Percentiles rank a stretch among this genome's conserved stretches.
These are phyloP conservation scores for Lacanobia wlatinum DNA, from an alignment of 2,888 invertebrate species.

Conservation along the genomic window DNA sequence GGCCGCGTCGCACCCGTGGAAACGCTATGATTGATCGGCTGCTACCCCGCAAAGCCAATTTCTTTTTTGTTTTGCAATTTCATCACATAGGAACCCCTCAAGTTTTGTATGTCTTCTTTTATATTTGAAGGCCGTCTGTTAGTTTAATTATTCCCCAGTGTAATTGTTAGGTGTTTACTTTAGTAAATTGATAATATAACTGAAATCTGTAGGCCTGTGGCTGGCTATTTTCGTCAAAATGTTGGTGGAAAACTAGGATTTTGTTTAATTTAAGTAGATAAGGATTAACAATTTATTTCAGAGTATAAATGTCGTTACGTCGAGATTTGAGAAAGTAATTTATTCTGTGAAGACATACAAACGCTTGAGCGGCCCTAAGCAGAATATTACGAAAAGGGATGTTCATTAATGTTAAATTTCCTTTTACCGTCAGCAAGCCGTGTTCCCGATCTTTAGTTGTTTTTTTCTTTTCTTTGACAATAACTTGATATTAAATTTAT, in stretches of 20 bases:
- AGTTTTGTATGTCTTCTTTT: slow-evolving; percentile 47
- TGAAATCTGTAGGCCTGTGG: background rate
- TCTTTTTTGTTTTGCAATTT: slow-evolving; percentile 72
- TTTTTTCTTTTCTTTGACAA: slow-evolving; percentile 69
- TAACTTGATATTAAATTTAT: slow-evolving; percentile 62
- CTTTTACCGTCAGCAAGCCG: slow-evolving; percentile 69
- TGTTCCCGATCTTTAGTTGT: slow-evolving; percentile 59
- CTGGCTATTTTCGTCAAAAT: background rate
- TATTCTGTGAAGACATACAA: slow-evolving; percentile 61
- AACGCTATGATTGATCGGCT: slow-evolving; percentile 84
- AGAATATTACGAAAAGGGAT: slow-evolving; percentile 68
- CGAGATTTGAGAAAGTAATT: slow-evolving; percentile 60
- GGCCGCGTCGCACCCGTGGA: slow-evolving; percentile 77
- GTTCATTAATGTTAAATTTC: slow-evolving; percentile 73
- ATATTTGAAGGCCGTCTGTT: slow-evolving; percentile 57
- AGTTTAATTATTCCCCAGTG: slow-evolving; percentile 32
- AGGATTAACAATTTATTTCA: slow-evolving; percentile 26
- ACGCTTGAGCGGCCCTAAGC: slow-evolving; percentile 56
- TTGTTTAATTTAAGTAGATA: slow-evolving; percentile 1
- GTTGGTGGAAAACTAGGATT: background rate
- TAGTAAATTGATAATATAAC: background rate
- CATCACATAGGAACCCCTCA: slow-evolving; percentile 56
- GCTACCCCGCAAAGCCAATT: slow-evolving; percentile 69
- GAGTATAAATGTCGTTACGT: slow-evolving; percentile 37
- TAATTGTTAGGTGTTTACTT: slow-evolving; percentile 22